Evolutionary conservation across 2,113 vertebrate species (phyloP), one percentile per base, ranked within the genome.

Genomic region (Lepidothrix coronata): DNA sequence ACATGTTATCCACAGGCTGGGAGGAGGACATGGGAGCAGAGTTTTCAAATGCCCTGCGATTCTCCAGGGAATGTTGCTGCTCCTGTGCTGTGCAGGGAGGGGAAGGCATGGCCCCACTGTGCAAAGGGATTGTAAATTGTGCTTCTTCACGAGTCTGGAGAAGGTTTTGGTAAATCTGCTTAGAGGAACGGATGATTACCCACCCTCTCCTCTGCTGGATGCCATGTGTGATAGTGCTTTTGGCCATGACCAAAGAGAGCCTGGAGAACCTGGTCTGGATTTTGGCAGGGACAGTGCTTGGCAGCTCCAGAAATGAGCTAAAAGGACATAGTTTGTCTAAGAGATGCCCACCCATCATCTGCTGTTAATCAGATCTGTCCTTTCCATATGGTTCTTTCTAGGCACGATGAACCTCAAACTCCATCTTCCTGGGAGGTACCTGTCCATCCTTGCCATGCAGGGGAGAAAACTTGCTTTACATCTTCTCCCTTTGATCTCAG

Each of bases 31-130:
- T 1, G 3, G 41, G 43, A 70, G 11, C 4, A 6, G 57, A 74
- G 30, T 21, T 52, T 75, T 44, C 9, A 6, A 39, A 24, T 37
- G 63, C 25, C 30, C 39, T 5, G 5, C 0, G 1, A 43, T 58
- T 37, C 49, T 81, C 30, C 81, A 75, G 35, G 16, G 51, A 46
- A 22, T 8, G 35, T 48, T 78, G 14, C 44, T 87, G 51, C 55
- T 78, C 17, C 14, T 35, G 44, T n/a, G 43, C 65, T 70, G 8
- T 49, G 57, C 0, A 4, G 70, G 61, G 21, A 35, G 14, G 22
- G 9, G 28, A 33, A 16, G 23, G 9, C n/a, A 37, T 0, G 0
- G 27, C 30, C 66, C 14, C 12, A 12, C 41, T 61, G 28, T 55
- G 46, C 0, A 0, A 85, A 78, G 27, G 25, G 37, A 5, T 21